Base-by-base conservation (phyloP, 2,888 invertebrate species). In the Andrena marginata region DNA sequence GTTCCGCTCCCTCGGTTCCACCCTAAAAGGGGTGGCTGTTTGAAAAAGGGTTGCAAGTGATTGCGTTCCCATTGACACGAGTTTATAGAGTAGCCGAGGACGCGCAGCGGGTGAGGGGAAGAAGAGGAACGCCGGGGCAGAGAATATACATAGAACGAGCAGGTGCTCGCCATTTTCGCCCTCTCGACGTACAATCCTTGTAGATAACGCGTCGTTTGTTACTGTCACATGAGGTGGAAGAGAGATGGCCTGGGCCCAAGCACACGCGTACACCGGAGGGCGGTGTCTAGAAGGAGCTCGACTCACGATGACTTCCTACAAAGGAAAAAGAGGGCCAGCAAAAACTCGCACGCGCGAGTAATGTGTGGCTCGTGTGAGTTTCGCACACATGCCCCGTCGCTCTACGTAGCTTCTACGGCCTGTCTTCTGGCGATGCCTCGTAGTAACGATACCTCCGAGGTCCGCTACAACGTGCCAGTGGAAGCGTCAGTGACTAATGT, bases 151-250 rank as follows among this genome's bases (percentile, higher is more conserved):
- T 89, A 88, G 89, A 82, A 88, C 85, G 89, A 90, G 92, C 92
- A 92, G 92, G 92, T 92, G 92, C 91, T 92, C 84, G 87, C 90
- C 88, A 91, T 92, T 92, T 91, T 92, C 92, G 88, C 90, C 85
- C 89, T 91, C 88, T 85, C 89, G 86, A 74, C 88, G 87, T 88
- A 87, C 91, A 91, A 92, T 93, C 92, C 92, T 93, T 92, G 91
- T 88, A 91, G 92, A 93, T 93, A 93, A 93, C 91, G 89, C 90
- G 90, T 92, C 93, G 92, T 93, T 93, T 93, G 92, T 93, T 92
- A 93, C 92, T 93, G 93, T 93, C 93, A 87, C 89, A 42, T 82
- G 76, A 80, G 87, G 81, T 85, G 86, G 86, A 85, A 80, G 86
- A 84, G 81, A 87, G 87, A 79, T 84, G 85, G 84, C 72, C 73